Evolutionary conservation across 2,888 invertebrate genomes (phyloP).

Genomic region (Rhagophthalmus giganteus): DNA sequence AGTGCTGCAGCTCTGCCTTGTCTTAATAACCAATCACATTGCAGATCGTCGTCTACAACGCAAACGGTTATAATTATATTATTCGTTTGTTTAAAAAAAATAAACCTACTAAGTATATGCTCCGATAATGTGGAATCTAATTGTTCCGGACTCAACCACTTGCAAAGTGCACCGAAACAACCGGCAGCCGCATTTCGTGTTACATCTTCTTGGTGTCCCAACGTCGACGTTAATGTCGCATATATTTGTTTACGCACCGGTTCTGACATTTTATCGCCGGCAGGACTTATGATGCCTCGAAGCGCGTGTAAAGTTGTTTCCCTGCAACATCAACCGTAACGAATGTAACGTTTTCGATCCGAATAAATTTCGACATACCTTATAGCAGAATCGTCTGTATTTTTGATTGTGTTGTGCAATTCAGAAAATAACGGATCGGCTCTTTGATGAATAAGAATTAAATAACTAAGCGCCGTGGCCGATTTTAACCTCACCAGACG

Average conservation of each 20-base stretch:
- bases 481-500: conserved; percentile 87
- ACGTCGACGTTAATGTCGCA: conserved; percentile 67
- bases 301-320: conserved; percentile 94
- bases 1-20: conserved; percentile 86
- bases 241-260: conserved; percentile 74
- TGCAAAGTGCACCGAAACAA: conserved; percentile 83
- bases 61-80: not conserved
- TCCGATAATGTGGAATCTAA: conserved; percentile 72
- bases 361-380: conserved; percentile 37
- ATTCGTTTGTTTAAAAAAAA: conserved; percentile 7
- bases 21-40: conserved; percentile 70
- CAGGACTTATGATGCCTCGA: conserved; percentile 79
- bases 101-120: conserved; percentile 68
- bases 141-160: conserved; percentile 75
- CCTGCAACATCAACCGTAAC: too few relatives aligned
- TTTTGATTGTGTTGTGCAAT: conserved; percentile 82
- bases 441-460: conserved; percentile 89
- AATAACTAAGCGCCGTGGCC: conserved; percentile 81
- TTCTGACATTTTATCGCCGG: conserved; percentile 88
- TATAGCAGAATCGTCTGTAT: conserved; percentile 80
- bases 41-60: conserved; percentile 60
- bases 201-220: conserved; percentile 77
- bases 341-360: too few relatives aligned
- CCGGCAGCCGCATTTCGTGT: conserved; percentile 84
- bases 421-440: conserved; percentile 95